phyloP scores from a whole-genome alignment of 2,888 invertebrate species.

The Dyspetes luteomarginatus region DNA sequence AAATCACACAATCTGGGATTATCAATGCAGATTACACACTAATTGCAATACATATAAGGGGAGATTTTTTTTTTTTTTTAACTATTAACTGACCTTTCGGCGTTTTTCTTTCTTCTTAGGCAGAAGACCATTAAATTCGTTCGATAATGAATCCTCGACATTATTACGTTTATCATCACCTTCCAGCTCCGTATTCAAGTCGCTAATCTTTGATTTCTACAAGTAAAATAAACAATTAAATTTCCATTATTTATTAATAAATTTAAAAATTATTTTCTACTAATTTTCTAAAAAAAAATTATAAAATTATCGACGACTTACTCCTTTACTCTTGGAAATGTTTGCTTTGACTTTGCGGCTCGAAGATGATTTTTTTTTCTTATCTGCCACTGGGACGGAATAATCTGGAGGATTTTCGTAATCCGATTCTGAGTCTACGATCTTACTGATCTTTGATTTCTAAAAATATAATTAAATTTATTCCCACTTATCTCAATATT shows the following conservation, averaged over 20 bases:
- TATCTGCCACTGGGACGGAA: not conserved
- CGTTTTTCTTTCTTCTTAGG: conserved; percentile 54
- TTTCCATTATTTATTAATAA: not conserved
- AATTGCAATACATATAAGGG: too few relatives aligned
- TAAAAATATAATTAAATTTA: not conserved
- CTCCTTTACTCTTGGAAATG: conserved; percentile 4
- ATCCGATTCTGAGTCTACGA: conserved; percentile 50
- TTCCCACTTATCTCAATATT: not conserved
- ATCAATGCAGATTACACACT: too few relatives aligned
- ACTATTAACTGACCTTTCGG: conserved; percentile 63
- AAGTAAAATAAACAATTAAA: conserved; percentile 32
- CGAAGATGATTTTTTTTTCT: conserved; percentile 17
- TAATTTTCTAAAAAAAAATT: not conserved
- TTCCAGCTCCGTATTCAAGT: conserved; percentile 73
- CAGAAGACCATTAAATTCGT: not conserved
- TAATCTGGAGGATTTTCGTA: conserved; percentile 21
- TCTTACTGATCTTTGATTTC: conserved; percentile 15
- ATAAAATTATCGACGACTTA: conserved; percentile 3
- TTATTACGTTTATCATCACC: conserved; percentile 50
- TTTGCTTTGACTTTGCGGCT: conserved; percentile 19
- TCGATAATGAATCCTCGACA: not conserved
- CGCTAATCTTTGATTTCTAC: conserved; percentile 67
- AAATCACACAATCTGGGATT: too few relatives aligned
- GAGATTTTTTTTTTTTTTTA: too few relatives aligned
- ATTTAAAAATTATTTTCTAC: not conserved